Conservation (phyloP, 1,140 invertebrate genomes). For the Brachystomella parvula region DNA sequence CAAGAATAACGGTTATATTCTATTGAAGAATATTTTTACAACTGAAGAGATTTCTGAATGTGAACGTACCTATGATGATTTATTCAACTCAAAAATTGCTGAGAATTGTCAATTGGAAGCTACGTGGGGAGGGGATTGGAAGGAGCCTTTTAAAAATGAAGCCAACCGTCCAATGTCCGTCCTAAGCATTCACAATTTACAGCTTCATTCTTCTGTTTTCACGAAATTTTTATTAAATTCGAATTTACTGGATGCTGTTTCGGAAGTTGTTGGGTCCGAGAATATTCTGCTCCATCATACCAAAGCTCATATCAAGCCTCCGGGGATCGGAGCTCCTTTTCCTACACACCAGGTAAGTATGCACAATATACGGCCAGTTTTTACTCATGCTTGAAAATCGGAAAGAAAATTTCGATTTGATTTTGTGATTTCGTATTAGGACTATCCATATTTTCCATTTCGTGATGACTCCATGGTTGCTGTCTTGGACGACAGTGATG, state of each 20-base stretch:
- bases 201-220: slow-evolving; percentile 53
- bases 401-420: neutral
- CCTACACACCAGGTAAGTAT: slow-evolving; percentile 50
- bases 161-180: neutral
- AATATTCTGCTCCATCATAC: slow-evolving; percentile 56
- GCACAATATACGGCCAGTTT: neutral
- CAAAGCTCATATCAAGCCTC: slow-evolving; percentile 55
- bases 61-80: slow-evolving; percentile 44
- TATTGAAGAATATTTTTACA: slow-evolving; percentile 45
- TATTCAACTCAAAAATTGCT: slow-evolving; percentile 45
- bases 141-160: neutral
- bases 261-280: slow-evolving; percentile 51
- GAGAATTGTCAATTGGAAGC: slow-evolving; percentile 44
- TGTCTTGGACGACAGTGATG: slow-evolving; percentile 51
- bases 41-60: slow-evolving; percentile 47
- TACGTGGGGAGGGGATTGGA: slow-evolving; percentile 46
- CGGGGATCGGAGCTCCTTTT: slow-evolving; percentile 54
- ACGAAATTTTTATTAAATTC: slow-evolving; percentile 49
- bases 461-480: slow-evolving; percentile 55
- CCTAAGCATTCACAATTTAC: slow-evolving; percentile 50
- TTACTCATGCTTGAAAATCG: too few relatives aligned
- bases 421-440: slow-evolving; percentile 42
- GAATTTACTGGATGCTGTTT: slow-evolving; percentile 50
- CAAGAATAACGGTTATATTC: slow-evolving; percentile 48
- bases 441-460: slow-evolving; percentile 57